Base-by-base conservation (phyloP, 1,140 invertebrate species). In the Drosophila truncata region DNA sequence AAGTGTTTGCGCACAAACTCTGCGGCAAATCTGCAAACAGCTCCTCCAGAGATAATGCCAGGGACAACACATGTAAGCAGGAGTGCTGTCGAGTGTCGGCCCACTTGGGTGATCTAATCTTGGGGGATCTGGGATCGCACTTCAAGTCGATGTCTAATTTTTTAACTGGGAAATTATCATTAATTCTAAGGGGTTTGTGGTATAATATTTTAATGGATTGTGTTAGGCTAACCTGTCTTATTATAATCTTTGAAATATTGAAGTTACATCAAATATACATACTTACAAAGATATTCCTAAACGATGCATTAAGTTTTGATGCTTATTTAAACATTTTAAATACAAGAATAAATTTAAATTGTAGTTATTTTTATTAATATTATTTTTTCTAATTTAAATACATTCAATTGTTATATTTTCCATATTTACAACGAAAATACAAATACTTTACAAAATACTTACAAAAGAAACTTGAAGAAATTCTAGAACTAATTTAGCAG, bases 41-140 rank as follows among this genome's bases (percentile, higher is more conserved):
- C 50, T 59, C 42, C 66, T 72, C 33, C 52, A 71, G 13, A 76
- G 73, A 76, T 76, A 76, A 25, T 58, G 37, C 52, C 60, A 33
- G 54, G 50, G 52, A 75, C 72, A 42, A 75, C 72, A 42, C 71
- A 42, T 74, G 59, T 37, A 42, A 23, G 33, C 54, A 39, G 29
- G 20, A 62, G 58, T 49, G 33, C 33, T 9, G 3, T 39, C 16
- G 8, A 23, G 25, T 37, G 29, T 14, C 35, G 23, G 11, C 16
- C 50, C 71, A 72, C 52, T 72, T 46, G 16, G 33, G 52, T 71
- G 69, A 71, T 72, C 66, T 71, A 71, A 71, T 71, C 50, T 58
- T 44, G 1, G 20, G 20, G 29, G 39, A 31, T 65, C 16, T n/a
- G 13, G 62, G 25, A 23, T 20, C 0, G 54, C 54, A 42, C 63